Percentiles rank a stretch among this genome's conserved stretches.
Evolutionary conservation across 2,797 vertebrate genomes (phyloP).

Genomic region (Pseudocheirus occidentalis): DNA sequence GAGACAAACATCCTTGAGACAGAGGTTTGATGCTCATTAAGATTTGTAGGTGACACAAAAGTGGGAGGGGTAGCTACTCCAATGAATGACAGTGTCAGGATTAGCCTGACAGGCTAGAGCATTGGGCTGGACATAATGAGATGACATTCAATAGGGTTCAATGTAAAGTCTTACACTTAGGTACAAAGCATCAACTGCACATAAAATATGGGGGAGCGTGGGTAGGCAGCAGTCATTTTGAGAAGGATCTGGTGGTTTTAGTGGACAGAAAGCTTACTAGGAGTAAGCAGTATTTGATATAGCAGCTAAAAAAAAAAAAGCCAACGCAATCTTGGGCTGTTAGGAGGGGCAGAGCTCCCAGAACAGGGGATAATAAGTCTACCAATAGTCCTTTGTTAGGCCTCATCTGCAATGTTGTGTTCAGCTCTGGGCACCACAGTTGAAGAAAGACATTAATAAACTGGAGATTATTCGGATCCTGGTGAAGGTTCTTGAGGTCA

Average conservation of each 20-base stretch:
- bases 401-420: neutral
- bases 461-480: neutral
- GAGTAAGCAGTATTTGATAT: neutral
- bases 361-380: neutral
- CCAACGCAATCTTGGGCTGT: neutral
- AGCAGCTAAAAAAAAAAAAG: neutral
- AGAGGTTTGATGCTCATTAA: neutral
- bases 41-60: neutral
- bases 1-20: neutral
- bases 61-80: neutral
- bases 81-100: neutral
- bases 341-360: neutral
- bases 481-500: neutral
- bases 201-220: neutral
- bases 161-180: no score
- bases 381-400: neutral
- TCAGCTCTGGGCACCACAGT: neutral
- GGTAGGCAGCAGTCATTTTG: neutral
- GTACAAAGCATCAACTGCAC: neutral
- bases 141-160: neutral
- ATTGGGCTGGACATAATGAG: neutral
- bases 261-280: neutral
- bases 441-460: neutral
- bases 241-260: neutral
- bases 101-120: neutral